Percentiles rank a stretch among this genome's conserved stretches.
Conservation (phyloP, 2,113 vertebrate species). For the Neotoma lepida region DNA sequence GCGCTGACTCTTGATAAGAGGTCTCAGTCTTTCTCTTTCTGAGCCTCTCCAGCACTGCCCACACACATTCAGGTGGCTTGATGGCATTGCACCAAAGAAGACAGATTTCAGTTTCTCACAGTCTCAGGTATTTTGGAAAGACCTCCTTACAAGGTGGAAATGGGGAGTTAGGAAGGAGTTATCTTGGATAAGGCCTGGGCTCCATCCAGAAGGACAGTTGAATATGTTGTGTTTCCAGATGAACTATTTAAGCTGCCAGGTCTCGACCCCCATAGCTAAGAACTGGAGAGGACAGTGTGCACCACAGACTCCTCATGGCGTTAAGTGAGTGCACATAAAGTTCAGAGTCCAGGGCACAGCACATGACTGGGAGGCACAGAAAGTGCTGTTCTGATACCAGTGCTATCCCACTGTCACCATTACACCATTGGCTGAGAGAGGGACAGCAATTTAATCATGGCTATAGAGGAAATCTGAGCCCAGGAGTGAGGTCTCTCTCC, state of each 20-base stretch:
- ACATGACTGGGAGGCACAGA: neutral
- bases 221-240: neutral
- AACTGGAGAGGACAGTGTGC: neutral
- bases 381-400: neutral
- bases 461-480: neutral
- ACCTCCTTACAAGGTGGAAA: constrained; percentile 1
- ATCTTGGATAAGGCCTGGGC: neutral
- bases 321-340: neutral
- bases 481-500: neutral
- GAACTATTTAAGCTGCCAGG: neutral
- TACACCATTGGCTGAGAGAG: neutral
- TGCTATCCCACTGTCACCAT: neutral
- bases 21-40: neutral
- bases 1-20: neutral
- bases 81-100: neutral
- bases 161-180: neutral
- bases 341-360: neutral
- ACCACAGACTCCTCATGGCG: neutral
- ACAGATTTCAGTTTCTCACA: neutral
- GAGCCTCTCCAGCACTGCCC: neutral
- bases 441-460: neutral
- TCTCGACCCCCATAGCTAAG: constrained; percentile 2
- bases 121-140: constrained; percentile 20
- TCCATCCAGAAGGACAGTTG: constrained; percentile 9
- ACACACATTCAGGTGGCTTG: neutral